Evolutionary conservation across 1,140 invertebrate genomes (phyloP), one percentile per base, ranked within the genome.

Genomic region (Rhopalosiphum maidis): DNA sequence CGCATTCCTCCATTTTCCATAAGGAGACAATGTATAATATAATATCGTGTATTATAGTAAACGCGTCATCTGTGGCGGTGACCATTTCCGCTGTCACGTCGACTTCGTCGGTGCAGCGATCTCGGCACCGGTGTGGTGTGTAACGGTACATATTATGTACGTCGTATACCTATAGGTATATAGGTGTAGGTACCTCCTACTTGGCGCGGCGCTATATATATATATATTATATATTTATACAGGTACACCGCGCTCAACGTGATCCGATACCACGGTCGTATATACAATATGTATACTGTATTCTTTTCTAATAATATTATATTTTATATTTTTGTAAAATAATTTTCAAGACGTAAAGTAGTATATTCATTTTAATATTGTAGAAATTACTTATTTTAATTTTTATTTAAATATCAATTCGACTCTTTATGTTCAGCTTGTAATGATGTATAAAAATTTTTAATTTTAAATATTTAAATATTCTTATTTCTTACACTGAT

Each of bases 1-100:
- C 90, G 43, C 43, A 82, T 92, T 91, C 90, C 55, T 23, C 90
- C 55, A 25, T 89, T 89, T 89, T 89, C 48, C 60, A 68, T n/a
- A 23, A 54, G 54, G 35, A 60, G 90, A 68, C 48, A 37, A 55
- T 55, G 55, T 37, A n/a, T 37, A 46, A 60, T 9, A 60, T 30
- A 30, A 68, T 30, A 30, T 68, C 30, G 60, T 30, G 11, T n/a
- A 68, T 68, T 30, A n/a, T 15, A 68, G 60, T 30, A 15, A 68
- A 68, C 30, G 60, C 60, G 30, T 68, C 21, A 46, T 41, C 37
- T 35, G 88, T 51, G 55, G 55, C 21, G 88, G 51, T 37, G 51
- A 60, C 51, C 37, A 22, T 55, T 90, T 90, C 88, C 88, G 35
- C 37, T 35, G 88, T 90, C 51, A 54, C 22, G 41, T 41, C 37